Conservation (phyloP, 1,140 invertebrate genomes). For the Drosophila ogumai region DNA sequence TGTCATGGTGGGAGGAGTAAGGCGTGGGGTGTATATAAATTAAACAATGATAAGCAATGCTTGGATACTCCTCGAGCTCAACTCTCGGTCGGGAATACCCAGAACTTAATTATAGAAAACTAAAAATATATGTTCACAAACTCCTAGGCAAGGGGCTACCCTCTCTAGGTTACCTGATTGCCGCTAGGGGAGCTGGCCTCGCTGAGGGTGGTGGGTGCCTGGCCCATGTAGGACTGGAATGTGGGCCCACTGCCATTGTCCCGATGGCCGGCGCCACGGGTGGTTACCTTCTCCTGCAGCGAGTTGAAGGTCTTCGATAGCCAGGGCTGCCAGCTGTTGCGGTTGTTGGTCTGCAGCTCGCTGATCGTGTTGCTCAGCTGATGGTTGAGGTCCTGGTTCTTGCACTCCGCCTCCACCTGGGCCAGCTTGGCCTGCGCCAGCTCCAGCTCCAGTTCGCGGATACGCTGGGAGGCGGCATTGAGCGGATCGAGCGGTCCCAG, state of each 20-base stretch:
- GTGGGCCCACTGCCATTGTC: constrained; percentile 65
- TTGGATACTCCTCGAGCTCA: constrained; percentile 34
- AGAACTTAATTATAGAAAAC: constrained; percentile 25
- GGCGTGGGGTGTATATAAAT: constrained; percentile 50
- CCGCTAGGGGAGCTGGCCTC: constrained; percentile 80
- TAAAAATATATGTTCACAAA: constrained; percentile 22
- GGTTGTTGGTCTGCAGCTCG: constrained; percentile 89
- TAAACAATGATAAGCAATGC: constrained; percentile 61
- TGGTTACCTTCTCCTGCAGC: constrained; percentile 82
- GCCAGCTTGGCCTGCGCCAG: constrained; percentile 98
- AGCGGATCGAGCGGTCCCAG: constrained; percentile 82
- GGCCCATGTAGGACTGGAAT: constrained; percentile 83
- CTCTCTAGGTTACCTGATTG: constrained; percentile 81
- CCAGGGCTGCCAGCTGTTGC: constrained; percentile 93
- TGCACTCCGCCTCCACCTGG: constrained; percentile 98
- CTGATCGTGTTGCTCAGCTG: constrained; percentile 92
- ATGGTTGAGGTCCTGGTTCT: constrained; percentile 98
- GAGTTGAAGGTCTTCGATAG: constrained; percentile 91
- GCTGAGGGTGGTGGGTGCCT: constrained; percentile 66
- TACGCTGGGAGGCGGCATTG: constrained; percentile 87
- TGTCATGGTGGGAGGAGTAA: constrained; percentile 22
- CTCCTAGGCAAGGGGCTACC: constrained; percentile 14
- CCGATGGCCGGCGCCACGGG: constrained; percentile 58
- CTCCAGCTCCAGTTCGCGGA: constrained; percentile 97
- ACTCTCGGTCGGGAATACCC: constrained; percentile 7